phyloP scores from a whole-genome alignment of 2,797 vertebrate species.

The Acanthornis magna region DNA sequence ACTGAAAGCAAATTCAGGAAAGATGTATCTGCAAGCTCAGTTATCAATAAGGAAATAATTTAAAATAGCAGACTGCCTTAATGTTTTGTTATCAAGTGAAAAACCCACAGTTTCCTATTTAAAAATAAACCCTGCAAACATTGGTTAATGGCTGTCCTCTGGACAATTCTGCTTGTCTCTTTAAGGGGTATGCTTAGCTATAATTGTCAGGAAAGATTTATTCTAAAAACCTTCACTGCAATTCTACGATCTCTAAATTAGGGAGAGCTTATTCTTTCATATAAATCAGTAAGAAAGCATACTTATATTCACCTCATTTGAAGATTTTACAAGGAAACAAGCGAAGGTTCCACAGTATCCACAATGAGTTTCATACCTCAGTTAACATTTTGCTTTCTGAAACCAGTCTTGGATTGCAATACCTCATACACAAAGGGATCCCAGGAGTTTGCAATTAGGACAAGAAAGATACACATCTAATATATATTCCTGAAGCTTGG shows the following conservation, averaged over 20 bases:
- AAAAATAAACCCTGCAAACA: constrained; percentile 40
- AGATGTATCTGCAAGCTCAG: background rate
- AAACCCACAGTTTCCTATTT: constrained; percentile 30
- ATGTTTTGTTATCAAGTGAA: constrained; percentile 26
- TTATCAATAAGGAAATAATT: constrained; percentile 27
- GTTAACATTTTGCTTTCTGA: constrained; percentile 12
- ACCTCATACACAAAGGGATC: background rate
- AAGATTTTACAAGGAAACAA: background rate
- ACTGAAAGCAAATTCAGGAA: background rate
- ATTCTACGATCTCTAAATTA: constrained; percentile 21
- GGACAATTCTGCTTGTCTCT: constrained; percentile 45
- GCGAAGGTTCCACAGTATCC: background rate
- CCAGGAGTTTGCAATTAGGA: background rate
- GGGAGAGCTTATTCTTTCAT: background rate
- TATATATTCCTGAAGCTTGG: background rate
- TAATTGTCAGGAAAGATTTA: constrained; percentile 39
- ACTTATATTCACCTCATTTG: background rate
- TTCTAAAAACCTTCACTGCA: background rate
- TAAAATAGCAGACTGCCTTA: background rate
- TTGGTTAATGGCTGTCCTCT: constrained; percentile 55
- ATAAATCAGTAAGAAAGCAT: constrained; percentile 3
- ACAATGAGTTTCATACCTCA: background rate
- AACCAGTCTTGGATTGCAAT: constrained; percentile 1
- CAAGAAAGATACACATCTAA: background rate
- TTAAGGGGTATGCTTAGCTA: constrained; percentile 26